A percentile compares a stretch with the other conserved stretches of the same genome.
Conservation (phyloP, 2,888 invertebrate species). For the Pteria penguin region DNA sequence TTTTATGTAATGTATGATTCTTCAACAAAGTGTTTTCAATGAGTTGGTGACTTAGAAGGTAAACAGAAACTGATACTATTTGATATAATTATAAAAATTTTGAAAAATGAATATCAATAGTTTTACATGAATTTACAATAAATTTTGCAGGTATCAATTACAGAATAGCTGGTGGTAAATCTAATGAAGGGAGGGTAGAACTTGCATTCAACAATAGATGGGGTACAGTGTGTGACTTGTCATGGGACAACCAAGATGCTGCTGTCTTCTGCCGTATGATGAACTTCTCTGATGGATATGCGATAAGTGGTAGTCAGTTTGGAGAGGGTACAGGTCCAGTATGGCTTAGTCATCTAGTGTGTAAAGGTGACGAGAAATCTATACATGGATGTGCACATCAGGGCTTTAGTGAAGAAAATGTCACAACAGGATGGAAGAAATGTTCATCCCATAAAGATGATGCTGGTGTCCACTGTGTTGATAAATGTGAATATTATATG, state of each 20-base stretch:
- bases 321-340: conserved; percentile 71
- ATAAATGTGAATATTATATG: conserved; percentile 71
- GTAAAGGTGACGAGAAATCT: conserved; percentile 62
- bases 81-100: no score
- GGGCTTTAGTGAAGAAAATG: conserved; percentile 63
- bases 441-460: conserved; percentile 67
- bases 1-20: no score
- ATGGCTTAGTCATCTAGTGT: conserved; percentile 73
- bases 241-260: conserved; percentile 86
- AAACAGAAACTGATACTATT: no score
- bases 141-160: conserved; percentile 70
- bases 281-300: conserved; percentile 65
- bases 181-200: conserved; percentile 82
- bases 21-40: no score
- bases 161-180: conserved; percentile 55
- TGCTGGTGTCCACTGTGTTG: conserved; percentile 68
- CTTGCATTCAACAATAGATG: conserved; percentile 86
- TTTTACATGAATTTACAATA: conserved; percentile 7
- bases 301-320: conserved; percentile 54
- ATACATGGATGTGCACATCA: conserved; percentile 69
- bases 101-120: no score
- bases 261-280: conserved; percentile 81
- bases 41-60: no score
- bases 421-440: conserved; percentile 51
- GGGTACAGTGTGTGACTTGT: conserved; percentile 88